phyloP scores from a whole-genome alignment of 2,113 vertebrate genomes.

The Dasyurus viverrinus region DNA sequence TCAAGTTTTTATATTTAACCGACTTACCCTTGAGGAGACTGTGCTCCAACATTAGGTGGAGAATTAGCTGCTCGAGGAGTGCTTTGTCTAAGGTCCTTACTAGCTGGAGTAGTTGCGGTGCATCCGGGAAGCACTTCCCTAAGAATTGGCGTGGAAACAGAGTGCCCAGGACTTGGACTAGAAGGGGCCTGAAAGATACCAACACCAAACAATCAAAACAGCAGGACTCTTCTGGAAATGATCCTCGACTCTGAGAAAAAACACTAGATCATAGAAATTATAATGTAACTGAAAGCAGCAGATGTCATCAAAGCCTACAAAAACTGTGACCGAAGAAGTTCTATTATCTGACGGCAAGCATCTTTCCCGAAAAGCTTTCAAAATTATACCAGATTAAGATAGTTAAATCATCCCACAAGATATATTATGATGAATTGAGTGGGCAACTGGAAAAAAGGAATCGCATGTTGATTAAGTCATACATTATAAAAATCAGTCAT shows the following conservation, averaged over 20 bases:
- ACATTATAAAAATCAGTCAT: not conserved
- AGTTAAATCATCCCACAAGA: constrained; percentile 7
- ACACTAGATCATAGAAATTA: constrained; percentile 44
- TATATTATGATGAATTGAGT: not conserved
- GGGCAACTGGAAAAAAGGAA: not conserved
- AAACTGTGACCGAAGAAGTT: constrained; percentile 18
- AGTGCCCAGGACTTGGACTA: constrained; percentile 78
- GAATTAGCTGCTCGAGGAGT: constrained; percentile 84
- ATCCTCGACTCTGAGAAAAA: constrained; percentile 28
- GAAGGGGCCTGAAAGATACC: constrained; percentile 77
- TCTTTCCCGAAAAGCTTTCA: not conserved
- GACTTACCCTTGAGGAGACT: constrained; percentile 86
- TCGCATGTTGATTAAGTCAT: not conserved
- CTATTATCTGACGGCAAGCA: constrained; percentile 11
- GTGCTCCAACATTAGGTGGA: constrained; percentile 85
- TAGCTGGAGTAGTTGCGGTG: constrained; percentile 82
- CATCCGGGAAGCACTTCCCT: constrained; percentile 85
- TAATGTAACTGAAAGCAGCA: not conserved
- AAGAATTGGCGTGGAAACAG: constrained; percentile 81
- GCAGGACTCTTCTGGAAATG: constrained; percentile 41
- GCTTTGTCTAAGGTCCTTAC: constrained; percentile 82
- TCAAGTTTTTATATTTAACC: not conserved
- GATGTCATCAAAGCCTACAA: constrained; percentile 40
- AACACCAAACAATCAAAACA: constrained; percentile 44
- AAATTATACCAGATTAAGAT: constrained; percentile 34